Percentiles rank a stretch among this genome's conserved stretches.
These are phyloP conservation scores for Myotis vivesi DNA, from an alignment of 2,797 vertebrate species.

Conservation along the genomic window DNA sequence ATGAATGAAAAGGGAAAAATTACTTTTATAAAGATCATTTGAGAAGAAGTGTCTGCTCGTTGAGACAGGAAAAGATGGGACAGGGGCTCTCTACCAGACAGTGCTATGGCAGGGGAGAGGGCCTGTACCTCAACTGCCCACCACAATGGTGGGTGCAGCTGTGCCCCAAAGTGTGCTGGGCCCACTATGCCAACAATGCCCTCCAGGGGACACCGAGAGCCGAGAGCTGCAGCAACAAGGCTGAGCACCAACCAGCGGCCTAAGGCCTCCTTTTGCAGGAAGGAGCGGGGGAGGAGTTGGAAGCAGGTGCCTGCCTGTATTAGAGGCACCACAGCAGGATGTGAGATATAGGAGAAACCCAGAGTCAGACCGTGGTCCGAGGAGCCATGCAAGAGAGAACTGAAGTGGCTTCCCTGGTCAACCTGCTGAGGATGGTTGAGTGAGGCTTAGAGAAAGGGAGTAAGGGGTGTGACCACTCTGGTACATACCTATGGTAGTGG, in stretches of 20 bases:
- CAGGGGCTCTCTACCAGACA: neutral
- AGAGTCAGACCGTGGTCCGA: neutral
- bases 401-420: neutral
- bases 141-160: neutral
- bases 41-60: neutral
- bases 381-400: neutral
- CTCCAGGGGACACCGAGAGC: neutral
- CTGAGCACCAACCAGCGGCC: neutral
- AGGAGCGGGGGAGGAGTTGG: accelerated
- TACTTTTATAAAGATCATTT: neutral
- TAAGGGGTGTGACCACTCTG: neutral
- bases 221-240: neutral
- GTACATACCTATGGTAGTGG: neutral
- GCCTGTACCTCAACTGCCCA: neutral
- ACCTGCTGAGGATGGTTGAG: accelerated
- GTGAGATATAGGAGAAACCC: neutral
- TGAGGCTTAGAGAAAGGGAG: neutral
- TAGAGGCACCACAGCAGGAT: neutral
- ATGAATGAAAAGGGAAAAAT: neutral
- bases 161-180: too few relatives aligned
- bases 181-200: accelerated
- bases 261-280: neutral
- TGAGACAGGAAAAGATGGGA: neutral
- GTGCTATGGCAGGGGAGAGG: neutral
- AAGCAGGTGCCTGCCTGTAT: neutral